A percentile compares a stretch with the other conserved stretches of the same genome.
phyloP scores from a whole-genome alignment of 1,140 invertebrate species.

The Ganaspis sp. region DNA sequence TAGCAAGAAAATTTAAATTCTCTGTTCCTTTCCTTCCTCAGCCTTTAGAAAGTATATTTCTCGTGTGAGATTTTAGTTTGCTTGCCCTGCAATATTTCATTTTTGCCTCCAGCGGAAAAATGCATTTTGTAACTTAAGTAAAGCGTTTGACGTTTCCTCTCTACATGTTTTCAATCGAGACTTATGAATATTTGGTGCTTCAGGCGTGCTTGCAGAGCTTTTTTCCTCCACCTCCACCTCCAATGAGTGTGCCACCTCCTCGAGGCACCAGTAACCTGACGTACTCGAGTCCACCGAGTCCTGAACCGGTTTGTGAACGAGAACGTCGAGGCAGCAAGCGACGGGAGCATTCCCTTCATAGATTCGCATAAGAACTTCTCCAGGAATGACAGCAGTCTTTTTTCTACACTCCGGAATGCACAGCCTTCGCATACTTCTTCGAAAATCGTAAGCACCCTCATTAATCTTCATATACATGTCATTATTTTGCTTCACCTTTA shows the following conservation, averaged over 20 bases:
- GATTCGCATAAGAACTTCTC: conserved; percentile 71
- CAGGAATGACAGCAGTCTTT: neutral
- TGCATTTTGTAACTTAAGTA: conserved; percentile 24
- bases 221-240: conserved; percentile 74
- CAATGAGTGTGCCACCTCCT: conserved; percentile 70
- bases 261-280: conserved; percentile 73
- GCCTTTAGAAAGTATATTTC: neutral
- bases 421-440: neutral
- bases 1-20: neutral
- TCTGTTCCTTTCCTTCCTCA: neutral
- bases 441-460: conserved; percentile 17
- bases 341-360: conserved; percentile 72
- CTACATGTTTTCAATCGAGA: conserved; percentile 23
- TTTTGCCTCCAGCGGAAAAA: neutral
- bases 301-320: conserved; percentile 71
- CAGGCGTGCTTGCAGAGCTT: conserved; percentile 76
- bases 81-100: conserved; percentile 18
- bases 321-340: conserved; percentile 72
- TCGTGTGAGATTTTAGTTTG: neutral
- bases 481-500: neutral
- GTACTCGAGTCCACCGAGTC: conserved; percentile 75
- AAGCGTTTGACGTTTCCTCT: conserved; percentile 7
- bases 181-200: conserved; percentile 37
- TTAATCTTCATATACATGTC: neutral
- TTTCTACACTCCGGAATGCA: neutral